These are phyloP conservation scores for Rhyzopertha dominica DNA, from an alignment of 1,140 invertebrate species.

Conservation along the genomic window DNA sequence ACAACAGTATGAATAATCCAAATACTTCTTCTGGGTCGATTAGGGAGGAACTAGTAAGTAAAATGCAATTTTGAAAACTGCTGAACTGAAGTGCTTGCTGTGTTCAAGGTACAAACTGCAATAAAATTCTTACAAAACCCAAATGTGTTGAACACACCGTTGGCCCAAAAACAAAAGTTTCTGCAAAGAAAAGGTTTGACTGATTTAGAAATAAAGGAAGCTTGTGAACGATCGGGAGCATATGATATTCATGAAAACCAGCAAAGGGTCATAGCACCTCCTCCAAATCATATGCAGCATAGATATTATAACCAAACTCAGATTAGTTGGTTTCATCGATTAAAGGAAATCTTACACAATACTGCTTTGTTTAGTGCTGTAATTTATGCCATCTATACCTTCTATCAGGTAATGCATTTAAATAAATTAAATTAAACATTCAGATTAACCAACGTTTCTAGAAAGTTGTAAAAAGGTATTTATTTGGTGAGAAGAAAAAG, in stretches of 20 bases:
- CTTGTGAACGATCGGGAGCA: conserved; percentile 58
- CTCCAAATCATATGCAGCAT: conserved; percentile 14
- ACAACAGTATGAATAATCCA: no score
- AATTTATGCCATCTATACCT: conserved; percentile 63
- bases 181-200: conserved; percentile 74
- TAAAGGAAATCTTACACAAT: conserved; percentile 64
- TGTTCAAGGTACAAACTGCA: conserved; percentile 80
- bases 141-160: conserved; percentile 67
- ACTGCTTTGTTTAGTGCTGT: conserved; percentile 64
- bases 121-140: conserved; percentile 82
- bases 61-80: no score
- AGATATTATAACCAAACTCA: conserved; percentile 37
- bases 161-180: conserved; percentile 73
- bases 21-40: no score
- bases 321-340: conserved; percentile 47
- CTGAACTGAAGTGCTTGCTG: no score
- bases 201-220: conserved; percentile 69
- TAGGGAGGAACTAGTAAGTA: no score
- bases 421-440: conserved; percentile 10
- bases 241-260: conserved; percentile 39
- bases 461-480: conserved; percentile 40
- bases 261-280: conserved; percentile 16
- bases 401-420: conserved; percentile 60
- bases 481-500: conserved; percentile 42
- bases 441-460: conserved; percentile 20